phyloP scores from a whole-genome alignment of 1,140 invertebrate species.

The Camponotus floridanus region DNA sequence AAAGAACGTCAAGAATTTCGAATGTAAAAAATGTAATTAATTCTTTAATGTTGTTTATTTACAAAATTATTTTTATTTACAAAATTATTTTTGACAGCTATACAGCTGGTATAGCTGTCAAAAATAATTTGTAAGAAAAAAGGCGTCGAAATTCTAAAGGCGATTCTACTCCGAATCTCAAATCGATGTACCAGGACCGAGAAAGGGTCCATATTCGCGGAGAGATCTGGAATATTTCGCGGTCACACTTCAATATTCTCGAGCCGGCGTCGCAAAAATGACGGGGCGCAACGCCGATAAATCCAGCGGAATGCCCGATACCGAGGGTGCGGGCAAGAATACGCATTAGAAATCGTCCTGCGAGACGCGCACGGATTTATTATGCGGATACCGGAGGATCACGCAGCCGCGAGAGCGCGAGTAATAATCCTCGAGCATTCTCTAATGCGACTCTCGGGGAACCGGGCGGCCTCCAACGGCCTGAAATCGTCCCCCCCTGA shows the following conservation, averaged over 20 bases:
- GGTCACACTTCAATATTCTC: neutral
- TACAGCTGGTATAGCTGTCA: no score
- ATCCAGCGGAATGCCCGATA: constrained; percentile 5
- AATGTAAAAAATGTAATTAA: neutral
- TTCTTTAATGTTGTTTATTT: neutral
- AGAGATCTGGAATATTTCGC: neutral
- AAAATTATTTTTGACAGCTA: neutral
- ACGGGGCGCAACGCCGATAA: neutral
- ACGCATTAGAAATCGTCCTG: constrained; percentile 68
- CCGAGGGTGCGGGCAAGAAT: neutral
- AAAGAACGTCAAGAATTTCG: neutral
- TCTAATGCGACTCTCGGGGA: constrained; percentile 85
- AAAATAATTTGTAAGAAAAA: no score
- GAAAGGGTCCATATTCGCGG: neutral
- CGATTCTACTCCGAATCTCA: no score
- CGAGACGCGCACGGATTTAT: constrained; percentile 78
- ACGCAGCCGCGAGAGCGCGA: constrained; percentile 80
- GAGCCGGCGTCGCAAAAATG: constrained; percentile 1
- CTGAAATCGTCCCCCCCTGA: constrained; percentile 70
- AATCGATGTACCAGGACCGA: no score
- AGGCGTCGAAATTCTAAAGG: neutral
- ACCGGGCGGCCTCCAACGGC: constrained; percentile 85
- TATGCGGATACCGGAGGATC: constrained; percentile 83
- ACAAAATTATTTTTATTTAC: neutral
- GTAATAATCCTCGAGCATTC: constrained; percentile 85